Evolutionary conservation across 2,113 vertebrate species (phyloP), one percentile per base, ranked within the genome.

Genomic region (Progne subis): DNA sequence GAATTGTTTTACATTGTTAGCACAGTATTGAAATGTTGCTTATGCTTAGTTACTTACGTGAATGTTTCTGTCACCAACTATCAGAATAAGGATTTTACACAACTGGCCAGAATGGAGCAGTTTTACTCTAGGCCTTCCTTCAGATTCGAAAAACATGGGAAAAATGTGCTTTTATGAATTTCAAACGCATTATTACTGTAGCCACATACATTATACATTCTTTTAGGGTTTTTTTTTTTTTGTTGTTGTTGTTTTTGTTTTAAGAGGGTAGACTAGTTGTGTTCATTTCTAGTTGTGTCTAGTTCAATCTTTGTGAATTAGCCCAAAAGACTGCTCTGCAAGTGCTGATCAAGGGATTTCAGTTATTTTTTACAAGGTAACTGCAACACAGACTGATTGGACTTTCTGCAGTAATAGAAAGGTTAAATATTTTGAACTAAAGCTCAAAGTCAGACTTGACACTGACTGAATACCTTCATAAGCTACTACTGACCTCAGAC

Each of bases 401-500:
- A 91, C 86, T 84, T 89, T 94, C 79, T 79, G 68, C 75, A 68
- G n/a, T 78, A 95, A 96, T 49, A 92, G 85, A 96, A 97, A 97
- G 85, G 89, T 94, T 95, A 97, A 96, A 94, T 87, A 96, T 97
- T 94, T 96, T 0, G 4, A 95, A 88, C 56, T 41, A 71, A 37
- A 89, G 69, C 89, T 90, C 77, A 81, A 82, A 94, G 90, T 52
- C 86, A 91, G 88, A 32, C 59, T 41, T 91, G 97, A 86, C 90
- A 94, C 69, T 88, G 92, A 94, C 85, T 94, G 94, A 95, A 95
- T 90, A 92, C 49, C 52, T 94, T 95, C 76, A 88, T 80, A 92
- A 92, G 63, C 70, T 94, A 59, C 5, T 2, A 34, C 28, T 91
- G 95, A 95, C 84, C 88, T 68, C 60, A 88, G 63, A 67, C n/a